These are phyloP conservation scores for Gobio gobio DNA, from an alignment of 2,113 vertebrate genomes.

Conservation along the genomic window DNA sequence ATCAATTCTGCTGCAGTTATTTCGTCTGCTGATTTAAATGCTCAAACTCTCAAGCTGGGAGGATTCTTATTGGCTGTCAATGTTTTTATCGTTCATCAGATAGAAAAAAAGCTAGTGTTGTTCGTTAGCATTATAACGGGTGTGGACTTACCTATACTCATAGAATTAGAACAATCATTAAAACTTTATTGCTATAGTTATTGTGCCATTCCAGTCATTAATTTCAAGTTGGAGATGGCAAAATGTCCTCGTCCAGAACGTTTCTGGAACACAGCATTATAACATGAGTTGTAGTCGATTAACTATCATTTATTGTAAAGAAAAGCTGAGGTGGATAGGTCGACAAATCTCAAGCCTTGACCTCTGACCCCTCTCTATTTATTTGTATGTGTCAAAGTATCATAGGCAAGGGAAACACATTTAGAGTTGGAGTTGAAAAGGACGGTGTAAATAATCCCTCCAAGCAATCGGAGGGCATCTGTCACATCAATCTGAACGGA, in stretches of 20 bases:
- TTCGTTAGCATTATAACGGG: background rate
- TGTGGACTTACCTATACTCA: background rate
- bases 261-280: background rate
- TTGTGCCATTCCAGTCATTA: background rate
- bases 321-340: background rate
- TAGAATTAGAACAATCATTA: background rate
- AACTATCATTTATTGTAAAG: background rate
- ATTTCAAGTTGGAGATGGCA: background rate
- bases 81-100: background rate
- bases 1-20: background rate
- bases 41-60: background rate
- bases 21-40: background rate
- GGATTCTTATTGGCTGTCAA: background rate
- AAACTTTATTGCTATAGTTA: background rate
- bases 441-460: constrained; percentile 24
- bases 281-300: background rate
- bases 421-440: constrained; percentile 2
- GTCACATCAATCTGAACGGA: constrained; percentile 25
- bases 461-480: constrained; percentile 18
- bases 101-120: background rate
- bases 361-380: constrained; percentile 6
- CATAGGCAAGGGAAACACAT: background rate
- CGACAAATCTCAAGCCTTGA: background rate
- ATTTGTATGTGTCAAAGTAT: background rate
- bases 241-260: background rate